Base-by-base conservation (phyloP, 2,888 invertebrate species). In the Lithophane socia region DNA sequence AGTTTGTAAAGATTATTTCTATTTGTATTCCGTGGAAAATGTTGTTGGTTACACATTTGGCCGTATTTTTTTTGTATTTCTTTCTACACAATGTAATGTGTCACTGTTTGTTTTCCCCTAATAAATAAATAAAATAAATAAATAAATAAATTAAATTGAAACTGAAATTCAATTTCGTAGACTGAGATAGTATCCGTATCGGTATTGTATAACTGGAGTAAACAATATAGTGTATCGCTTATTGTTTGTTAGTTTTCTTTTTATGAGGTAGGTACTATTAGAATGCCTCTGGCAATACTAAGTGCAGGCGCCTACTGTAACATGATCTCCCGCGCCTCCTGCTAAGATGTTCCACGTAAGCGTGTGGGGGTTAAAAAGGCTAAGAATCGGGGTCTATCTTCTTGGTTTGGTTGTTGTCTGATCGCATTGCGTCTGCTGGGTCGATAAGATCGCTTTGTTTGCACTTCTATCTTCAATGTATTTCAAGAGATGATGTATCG, bases 371-470 rank as follows among this genome's bases (percentile, higher is more conserved):
- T 9, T 65, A 4, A 65, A 58, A 56, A 60, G n/a, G 37, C 42
- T 49, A 44, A 64, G 44, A 24, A 12, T 5, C 13, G 44, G 52
- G 87, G 29, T 87, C 84, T 84, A 37, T 47, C 0, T 54, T 8
- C 37, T 60, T 88, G 89, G 91, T 81, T 77, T 37, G 76, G 76
- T 86, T 85, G 85, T 88, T 85, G 88, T 86, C 83, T 88, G 89
- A 87, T 90, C 86, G 88, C 85, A 90, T 87, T 90, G 90, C 90
- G 87, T 89, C 83, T 83, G 70, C 74, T 84, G 80, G 88, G 82
- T 91, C 90, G 91, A 91, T 91, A 89, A 80, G 75, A 90, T 87
- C 85, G 87, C 87, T 91, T 90, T 91, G 92, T 92, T 91, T 91
- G 90, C 88, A 87, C 85, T 90, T 82, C 83, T 86, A 84, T 86